phyloP scores from a whole-genome alignment of 2,113 vertebrate species.

The Channa argus region DNA sequence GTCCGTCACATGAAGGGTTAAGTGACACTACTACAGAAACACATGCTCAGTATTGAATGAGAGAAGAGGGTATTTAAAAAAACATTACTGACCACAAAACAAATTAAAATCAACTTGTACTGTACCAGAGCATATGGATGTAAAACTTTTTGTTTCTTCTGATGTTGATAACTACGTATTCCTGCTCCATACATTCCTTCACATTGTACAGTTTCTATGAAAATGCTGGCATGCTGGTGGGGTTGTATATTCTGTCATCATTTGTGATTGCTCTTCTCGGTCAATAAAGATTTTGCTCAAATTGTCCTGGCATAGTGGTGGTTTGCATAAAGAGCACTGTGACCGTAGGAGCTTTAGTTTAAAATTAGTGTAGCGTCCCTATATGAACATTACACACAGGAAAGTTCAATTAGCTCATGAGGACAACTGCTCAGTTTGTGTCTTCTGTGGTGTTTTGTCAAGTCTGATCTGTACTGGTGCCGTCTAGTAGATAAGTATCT shows the following conservation, averaged over 20 bases:
- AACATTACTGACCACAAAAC: slow-evolving; percentile 11
- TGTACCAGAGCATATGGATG: slow-evolving; percentile 72
- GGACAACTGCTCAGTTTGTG: no score
- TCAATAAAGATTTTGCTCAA: slow-evolving; percentile 80
- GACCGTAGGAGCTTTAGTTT: no score
- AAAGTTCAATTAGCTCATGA: no score
- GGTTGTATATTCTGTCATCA: slow-evolving; percentile 77
- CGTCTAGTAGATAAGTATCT: no score
- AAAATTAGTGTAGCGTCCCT: no score
- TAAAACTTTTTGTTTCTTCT: slow-evolving; percentile 48
- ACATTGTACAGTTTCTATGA: slow-evolving; percentile 79
- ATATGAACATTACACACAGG: no score
- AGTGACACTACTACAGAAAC: slow-evolving; percentile 26
- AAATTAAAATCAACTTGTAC: slow-evolving; percentile 50
- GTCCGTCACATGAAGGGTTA: slow-evolving; percentile 5
- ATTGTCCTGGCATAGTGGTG: slow-evolving; percentile 19
- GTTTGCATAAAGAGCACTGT: background rate
- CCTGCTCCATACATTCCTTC: slow-evolving; percentile 76
- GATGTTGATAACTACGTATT: slow-evolving; percentile 43
- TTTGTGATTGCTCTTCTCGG: slow-evolving; percentile 76
- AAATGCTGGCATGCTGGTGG: slow-evolving; percentile 78
- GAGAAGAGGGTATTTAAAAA: slow-evolving; percentile 9
- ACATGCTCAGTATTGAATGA: slow-evolving; percentile 16
- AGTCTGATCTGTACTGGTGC: no score
- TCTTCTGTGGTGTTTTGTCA: no score